Percentiles rank a stretch among this genome's conserved stretches.
These are phyloP conservation scores for Premnoplex brunnescens DNA, from an alignment of 2,797 vertebrate species.

Conservation along the genomic window DNA sequence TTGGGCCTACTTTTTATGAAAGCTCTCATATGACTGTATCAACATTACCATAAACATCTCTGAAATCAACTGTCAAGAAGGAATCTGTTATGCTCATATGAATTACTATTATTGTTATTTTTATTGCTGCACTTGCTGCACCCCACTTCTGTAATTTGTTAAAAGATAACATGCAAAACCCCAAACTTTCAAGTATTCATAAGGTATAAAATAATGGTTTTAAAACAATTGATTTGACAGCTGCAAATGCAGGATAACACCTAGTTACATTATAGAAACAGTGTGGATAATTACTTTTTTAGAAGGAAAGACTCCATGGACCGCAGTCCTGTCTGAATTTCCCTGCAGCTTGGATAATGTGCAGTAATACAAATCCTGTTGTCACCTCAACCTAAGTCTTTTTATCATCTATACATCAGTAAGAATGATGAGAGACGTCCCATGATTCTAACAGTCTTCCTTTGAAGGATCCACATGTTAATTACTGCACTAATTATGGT, in stretches of 20 bases:
- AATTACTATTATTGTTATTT: slow-evolving; percentile 39
- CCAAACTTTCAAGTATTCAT: slow-evolving; percentile 71
- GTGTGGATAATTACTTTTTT: slow-evolving; percentile 80
- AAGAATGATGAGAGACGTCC: slow-evolving; percentile 76
- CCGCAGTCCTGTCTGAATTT: slow-evolving; percentile 71
- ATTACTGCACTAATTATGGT: slow-evolving; percentile 85
- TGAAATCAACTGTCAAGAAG: slow-evolving; percentile 59
- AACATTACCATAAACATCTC: slow-evolving; percentile 54
- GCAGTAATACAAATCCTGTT: slow-evolving; percentile 64
- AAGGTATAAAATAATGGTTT: slow-evolving; percentile 72
- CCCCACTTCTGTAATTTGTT: slow-evolving; percentile 59
- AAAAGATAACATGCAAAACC: slow-evolving; percentile 60
- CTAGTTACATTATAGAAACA: slow-evolving; percentile 79
- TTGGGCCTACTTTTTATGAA: slow-evolving; percentile 40
- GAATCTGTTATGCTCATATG: slow-evolving; percentile 10
- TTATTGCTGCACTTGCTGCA: slow-evolving; percentile 38
- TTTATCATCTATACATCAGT: slow-evolving; percentile 76
- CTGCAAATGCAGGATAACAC: slow-evolving; percentile 80
- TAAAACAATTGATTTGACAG: slow-evolving; percentile 79
- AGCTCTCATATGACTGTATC: slow-evolving; percentile 43
- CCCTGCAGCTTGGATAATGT: slow-evolving; percentile 71
- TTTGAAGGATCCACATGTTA: slow-evolving; percentile 80
- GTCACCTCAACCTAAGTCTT: slow-evolving; percentile 73
- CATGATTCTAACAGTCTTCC: slow-evolving; percentile 73
- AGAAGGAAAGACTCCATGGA: slow-evolving; percentile 69